A percentile compares a stretch with the other conserved stretches of the same genome.
phyloP scores from a whole-genome alignment of 1,140 invertebrate species.

The Dinoponera quadriceps region DNA sequence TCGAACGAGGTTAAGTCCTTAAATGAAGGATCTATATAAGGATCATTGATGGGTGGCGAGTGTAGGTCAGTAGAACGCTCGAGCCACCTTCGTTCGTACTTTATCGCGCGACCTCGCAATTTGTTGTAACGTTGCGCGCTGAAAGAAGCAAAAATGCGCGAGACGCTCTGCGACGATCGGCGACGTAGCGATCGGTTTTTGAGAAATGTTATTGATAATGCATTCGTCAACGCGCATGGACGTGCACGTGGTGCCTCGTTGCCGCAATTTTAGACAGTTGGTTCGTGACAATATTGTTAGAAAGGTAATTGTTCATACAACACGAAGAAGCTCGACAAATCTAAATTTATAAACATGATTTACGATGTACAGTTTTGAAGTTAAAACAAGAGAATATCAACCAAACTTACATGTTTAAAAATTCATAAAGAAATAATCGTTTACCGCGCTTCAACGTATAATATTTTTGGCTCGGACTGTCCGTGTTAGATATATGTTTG shows the following conservation, averaged over 20 bases:
- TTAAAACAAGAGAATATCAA: no score
- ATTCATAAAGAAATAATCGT: no score
- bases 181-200: slow-evolving; percentile 13
- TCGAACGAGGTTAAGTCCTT: slow-evolving; percentile 32
- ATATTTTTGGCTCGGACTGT: no score
- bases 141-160: slow-evolving; percentile 22
- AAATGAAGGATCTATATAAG: slow-evolving; percentile 38
- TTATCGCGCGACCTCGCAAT: slow-evolving; percentile 59
- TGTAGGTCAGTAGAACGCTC: slow-evolving; percentile 64
- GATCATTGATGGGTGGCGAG: slow-evolving; percentile 38
- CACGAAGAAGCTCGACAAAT: no score
- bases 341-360: no score
- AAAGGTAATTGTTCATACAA: background rate
- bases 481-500: no score
- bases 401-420: no score
- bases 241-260: background rate
- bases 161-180: background rate
- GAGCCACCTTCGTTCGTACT: slow-evolving; percentile 19
- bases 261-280: background rate
- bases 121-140: slow-evolving; percentile 29
- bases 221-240: background rate
- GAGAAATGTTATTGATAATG: background rate
- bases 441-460: no score
- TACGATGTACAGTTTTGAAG: no score
- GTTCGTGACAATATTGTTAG: no score